Evolutionary conservation across 2,113 vertebrate genomes (phyloP).

Genomic region (Pogonocichla stellata): DNA sequence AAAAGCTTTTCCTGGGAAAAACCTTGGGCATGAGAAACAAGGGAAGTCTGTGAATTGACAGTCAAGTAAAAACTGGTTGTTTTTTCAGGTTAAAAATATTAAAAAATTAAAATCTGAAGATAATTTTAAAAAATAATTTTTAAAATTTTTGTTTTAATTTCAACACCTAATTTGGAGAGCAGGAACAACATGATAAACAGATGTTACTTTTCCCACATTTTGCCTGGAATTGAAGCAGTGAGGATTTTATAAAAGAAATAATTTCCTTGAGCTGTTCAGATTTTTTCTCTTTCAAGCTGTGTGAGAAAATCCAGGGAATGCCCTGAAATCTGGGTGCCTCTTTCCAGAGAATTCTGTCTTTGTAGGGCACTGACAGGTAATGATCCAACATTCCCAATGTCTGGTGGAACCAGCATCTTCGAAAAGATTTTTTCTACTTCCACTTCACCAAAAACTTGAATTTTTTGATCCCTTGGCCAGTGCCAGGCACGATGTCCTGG

Average conservation of each 20-base stretch:
- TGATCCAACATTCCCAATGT: neutral
- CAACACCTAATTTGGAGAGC: neutral
- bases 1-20: neutral
- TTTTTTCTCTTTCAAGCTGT: neutral
- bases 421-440: rapidly evolving
- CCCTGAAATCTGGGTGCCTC: neutral
- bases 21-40: neutral
- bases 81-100: neutral
- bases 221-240: neutral
- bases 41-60: neutral
- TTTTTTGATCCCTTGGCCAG: rapidly evolving
- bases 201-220: neutral
- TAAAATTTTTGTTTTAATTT: neutral
- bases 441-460: neutral
- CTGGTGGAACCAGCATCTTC: neutral
- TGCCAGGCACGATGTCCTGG: rapidly evolving
- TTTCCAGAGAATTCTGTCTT: neutral
- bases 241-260: neutral
- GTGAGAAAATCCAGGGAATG: neutral
- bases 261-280: neutral
- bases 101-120: neutral
- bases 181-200: neutral
- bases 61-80: neutral
- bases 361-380: neutral
- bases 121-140: neutral